Percentiles rank a stretch among this genome's conserved stretches.
Conservation (phyloP, 2,797 vertebrate species). For the Atherinosoma microstoma region DNA sequence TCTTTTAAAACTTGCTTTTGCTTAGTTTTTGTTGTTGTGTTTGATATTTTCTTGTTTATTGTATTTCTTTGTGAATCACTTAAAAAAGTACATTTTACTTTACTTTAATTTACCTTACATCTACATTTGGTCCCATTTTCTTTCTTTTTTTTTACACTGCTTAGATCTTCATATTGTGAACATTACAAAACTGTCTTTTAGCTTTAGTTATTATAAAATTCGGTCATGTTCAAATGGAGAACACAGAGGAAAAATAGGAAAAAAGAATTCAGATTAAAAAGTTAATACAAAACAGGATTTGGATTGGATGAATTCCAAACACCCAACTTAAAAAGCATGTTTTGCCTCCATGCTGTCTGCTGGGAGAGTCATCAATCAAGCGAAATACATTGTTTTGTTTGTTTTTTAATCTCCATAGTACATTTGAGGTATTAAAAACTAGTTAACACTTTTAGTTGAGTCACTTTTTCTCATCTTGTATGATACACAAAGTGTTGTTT, state of each 20-base stretch:
- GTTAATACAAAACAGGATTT: background rate
- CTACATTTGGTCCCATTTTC: no score
- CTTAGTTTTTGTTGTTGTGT: no score
- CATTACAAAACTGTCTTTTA: background rate
- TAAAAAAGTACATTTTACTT: no score
- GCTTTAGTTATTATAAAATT: background rate
- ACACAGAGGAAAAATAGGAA: background rate
- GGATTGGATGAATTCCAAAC: background rate
- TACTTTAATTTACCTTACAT: no score
- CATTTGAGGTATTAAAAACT: background rate
- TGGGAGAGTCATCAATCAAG: background rate
- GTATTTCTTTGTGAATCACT: no score
- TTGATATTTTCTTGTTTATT: no score
- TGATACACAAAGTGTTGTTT: background rate
- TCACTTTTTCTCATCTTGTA: background rate
- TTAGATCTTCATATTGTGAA: no score
- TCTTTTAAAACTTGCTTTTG: no score
- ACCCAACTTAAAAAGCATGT: background rate
- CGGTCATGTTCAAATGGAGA: background rate
- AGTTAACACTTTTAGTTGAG: background rate
- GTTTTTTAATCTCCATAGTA: background rate
- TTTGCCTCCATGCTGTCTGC: background rate
- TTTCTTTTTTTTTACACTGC: no score
- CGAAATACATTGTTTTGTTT: background rate
- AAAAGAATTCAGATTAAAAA: conserved; percentile 2